Base-by-base conservation (phyloP, 2,797 vertebrate species). In the Tinamus major region DNA sequence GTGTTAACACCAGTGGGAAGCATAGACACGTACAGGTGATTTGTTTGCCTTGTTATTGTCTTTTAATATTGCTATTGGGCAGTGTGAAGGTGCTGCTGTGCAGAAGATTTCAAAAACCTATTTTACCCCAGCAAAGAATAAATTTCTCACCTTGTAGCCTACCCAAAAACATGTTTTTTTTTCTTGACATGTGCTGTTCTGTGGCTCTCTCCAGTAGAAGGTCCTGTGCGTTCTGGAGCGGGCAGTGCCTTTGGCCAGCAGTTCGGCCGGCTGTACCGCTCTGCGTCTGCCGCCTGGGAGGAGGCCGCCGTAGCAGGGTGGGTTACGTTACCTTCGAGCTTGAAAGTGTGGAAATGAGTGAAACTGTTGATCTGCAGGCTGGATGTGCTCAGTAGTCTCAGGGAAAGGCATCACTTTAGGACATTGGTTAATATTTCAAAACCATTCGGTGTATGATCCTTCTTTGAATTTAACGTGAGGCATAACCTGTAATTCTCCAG, bases 261-360 rank as follows among this genome's bases (percentile, higher is more conserved):
- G 69, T 65, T 55, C 42, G 27, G 37, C 59, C 29, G 65, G 21
- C 29, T 29, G 2, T 75, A 44, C 39, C 23, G n/a, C 35, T 56
- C 26, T n/a, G 33, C 31, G 31, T 13, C 14, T 55, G 74, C 37
- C 33, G 51, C 55, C 21, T n/a, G 20, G 27, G 11, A 79, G 24
- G 18, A 82, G 42, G 24, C 17, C n/a, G 27, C 15, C 10, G 37
- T 48, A 1, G 1, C 46, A 64, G 35, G 1, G 0, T 49, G 16
- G 4, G 10, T 8, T 18, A 5, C 41, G 29, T 79, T 62, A 33
- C 35, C 48, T 44, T 74, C 29, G 65, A 70, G n/a, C 8, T 8
- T 21, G 21, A n/a, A 70, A 79, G 46, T 49, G 76, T 56, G n/a
- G 29, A 56, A 70, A 46, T 70, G 7, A 61, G 15, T 29, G 29